Percentiles rank a stretch among this genome's conserved stretches.
Evolutionary conservation across 2,113 vertebrate species (phyloP).

Genomic region (Calypte anna): DNA sequence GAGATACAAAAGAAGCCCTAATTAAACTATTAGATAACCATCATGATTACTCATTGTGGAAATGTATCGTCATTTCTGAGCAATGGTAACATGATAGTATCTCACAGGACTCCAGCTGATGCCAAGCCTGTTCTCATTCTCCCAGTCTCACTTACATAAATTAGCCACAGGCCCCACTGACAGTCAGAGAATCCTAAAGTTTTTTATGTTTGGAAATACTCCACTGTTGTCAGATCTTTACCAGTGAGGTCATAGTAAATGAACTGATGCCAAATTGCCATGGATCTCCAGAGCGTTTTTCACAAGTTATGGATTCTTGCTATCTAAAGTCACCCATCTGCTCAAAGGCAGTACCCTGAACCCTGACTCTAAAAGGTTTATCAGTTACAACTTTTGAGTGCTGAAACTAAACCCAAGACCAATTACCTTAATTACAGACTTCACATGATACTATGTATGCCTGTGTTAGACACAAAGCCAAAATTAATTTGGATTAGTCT

Average conservation of each 20-base stretch:
- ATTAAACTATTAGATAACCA: neutral
- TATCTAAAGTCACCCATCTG: constrained; percentile 42
- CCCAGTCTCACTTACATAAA: constrained; percentile 9
- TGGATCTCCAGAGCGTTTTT: neutral
- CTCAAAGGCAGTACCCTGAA: neutral
- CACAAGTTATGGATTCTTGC: neutral
- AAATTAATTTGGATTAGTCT: neutral
- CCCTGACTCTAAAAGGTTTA: neutral
- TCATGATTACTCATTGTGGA: constrained; percentile 28
- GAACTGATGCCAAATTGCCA: neutral
- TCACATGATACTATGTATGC: neutral
- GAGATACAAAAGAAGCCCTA: neutral
- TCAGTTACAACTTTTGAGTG: neutral
- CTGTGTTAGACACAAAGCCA: neutral
- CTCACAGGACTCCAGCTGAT: constrained; percentile 15
- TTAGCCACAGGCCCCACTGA: constrained; percentile 27
- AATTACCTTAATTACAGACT: neutral
- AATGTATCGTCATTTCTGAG: constrained; percentile 46
- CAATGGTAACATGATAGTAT: constrained; percentile 33
- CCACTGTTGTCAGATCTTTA: constrained; percentile 11
- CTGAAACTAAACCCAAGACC: neutral
- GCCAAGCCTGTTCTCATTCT: constrained; percentile 40
- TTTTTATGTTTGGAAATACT: constrained; percentile 14
- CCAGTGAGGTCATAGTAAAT: neutral
- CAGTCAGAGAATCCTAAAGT: neutral